Percentiles rank a stretch among this genome's conserved stretches.
Evolutionary conservation across 2,113 vertebrate species (phyloP).

Genomic region (Psephotus haematonotus): DNA sequence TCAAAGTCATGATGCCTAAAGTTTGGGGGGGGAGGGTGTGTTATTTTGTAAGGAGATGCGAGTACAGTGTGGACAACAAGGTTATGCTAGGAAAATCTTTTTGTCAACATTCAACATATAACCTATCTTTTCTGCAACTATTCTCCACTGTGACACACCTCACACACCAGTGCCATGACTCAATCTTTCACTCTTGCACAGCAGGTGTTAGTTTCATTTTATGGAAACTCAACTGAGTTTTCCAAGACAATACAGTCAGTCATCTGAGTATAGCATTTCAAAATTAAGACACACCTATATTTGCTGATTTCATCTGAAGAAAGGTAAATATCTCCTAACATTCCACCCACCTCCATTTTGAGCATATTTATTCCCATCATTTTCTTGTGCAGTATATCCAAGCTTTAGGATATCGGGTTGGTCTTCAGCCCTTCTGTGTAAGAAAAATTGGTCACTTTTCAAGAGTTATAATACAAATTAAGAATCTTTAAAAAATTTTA

Average conservation of each 20-base stretch:
- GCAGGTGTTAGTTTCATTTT: background rate
- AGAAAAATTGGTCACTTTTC: background rate
- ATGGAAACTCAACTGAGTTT: background rate
- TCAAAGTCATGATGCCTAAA: background rate
- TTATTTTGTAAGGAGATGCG: background rate
- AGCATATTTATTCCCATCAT: background rate
- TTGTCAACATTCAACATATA: background rate
- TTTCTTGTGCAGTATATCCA: background rate
- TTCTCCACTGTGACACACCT: background rate
- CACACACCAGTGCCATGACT: background rate
- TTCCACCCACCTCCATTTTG: background rate
- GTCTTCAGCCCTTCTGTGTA: background rate
- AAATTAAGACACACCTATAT: background rate
- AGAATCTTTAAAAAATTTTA: background rate
- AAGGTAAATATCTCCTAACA: background rate
- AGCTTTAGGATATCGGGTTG: background rate
- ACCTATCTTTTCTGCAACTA: background rate
- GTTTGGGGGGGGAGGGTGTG: background rate
- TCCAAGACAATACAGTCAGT: background rate
- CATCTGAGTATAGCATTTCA: background rate
- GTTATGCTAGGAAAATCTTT: background rate
- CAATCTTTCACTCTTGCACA: background rate
- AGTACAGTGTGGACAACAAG: background rate
- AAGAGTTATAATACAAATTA: background rate
- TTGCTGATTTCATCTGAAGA: background rate